Conservation (phyloP, 1,140 invertebrate genomes). For the Phocides pigmalion region DNA sequence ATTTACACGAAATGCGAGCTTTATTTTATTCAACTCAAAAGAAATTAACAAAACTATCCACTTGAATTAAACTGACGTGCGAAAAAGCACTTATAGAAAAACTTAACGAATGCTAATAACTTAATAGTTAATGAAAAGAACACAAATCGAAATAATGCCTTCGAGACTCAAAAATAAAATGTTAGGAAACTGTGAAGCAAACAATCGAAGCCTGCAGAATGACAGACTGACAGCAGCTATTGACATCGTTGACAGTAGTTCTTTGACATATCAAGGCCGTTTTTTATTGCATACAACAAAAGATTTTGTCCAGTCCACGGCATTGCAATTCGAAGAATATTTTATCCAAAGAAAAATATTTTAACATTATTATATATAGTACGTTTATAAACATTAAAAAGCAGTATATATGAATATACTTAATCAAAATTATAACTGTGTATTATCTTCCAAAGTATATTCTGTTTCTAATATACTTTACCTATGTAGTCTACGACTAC, state of each 20-base stretch:
- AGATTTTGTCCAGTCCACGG: no score
- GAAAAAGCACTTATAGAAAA: slow-evolving; percentile 43
- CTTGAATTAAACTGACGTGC: slow-evolving; percentile 31
- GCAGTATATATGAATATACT: no score
- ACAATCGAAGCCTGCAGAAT: slow-evolving; percentile 76
- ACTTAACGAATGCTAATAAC: slow-evolving; percentile 33
- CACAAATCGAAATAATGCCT: slow-evolving; percentile 47
- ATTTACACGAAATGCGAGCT: slow-evolving; percentile 44
- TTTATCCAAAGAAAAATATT: no score
- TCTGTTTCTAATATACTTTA: no score
- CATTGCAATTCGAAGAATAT: no score
- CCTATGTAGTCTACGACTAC: no score
- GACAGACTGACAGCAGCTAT: slow-evolving; percentile 61
- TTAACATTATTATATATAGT: no score
- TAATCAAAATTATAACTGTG: no score
- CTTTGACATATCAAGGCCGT: slow-evolving; percentile 4
- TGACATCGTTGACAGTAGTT: slow-evolving; percentile 22
- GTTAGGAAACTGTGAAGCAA: slow-evolving; percentile 68
- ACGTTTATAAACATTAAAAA: no score
- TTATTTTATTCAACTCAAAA: slow-evolving; percentile 46
- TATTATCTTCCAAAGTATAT: no score
- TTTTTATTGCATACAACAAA: not conserved
- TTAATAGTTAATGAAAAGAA: slow-evolving; percentile 44
- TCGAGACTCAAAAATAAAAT: slow-evolving; percentile 66
- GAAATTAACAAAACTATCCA: slow-evolving; percentile 44